Evolutionary conservation across 1,140 invertebrate species (phyloP), one percentile per base, ranked within the genome.

Genomic region (Gryllus bimaculatus): DNA sequence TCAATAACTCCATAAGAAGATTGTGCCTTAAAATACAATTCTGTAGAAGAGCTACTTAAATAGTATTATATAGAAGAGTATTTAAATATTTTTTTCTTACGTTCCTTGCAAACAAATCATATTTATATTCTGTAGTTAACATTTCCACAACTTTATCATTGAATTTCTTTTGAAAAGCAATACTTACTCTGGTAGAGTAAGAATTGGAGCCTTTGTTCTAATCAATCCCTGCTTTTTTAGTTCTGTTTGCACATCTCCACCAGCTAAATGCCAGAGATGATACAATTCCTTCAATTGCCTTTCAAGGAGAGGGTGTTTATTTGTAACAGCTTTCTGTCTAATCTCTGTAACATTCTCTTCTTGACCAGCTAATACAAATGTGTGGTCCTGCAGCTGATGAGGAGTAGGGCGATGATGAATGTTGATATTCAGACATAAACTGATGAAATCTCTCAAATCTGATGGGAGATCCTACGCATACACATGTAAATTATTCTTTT

Each of bases 261-360:
- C 97, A 39, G 97, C 94, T 75, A 99, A 86, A 84, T 95, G 93
- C 98, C 98, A 99, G 83, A 97, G 90, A 86, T 98, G 93, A 86
- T 98, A 99, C 8, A 98, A 88, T 83, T 95, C 93, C 79, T 94
- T 89, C 83, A 96, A 86, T 79, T 89, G 89, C 81, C 92, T 88
- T 49, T 89, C 88, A 83, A 89, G 87, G 12, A 91, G 81, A 47
- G 76, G 89, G 88, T 48, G 86, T 85, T 26, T 87, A 84, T 78
- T 84, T 66, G n/a, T 73, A 48, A 48, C 49, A 10, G 20, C 18
- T 8, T 7, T 49, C 74, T 66, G 48, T 48, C n/a, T 12, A 8
- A 13, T 48, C 8, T 77, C 8, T 12, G 26, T n/a, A 73, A 77
- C 7, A 66, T 77, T 47, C 0, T 13, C 15, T 49, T 79, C 18